Percentiles rank a stretch among this genome's conserved stretches.
phyloP scores from a whole-genome alignment of 2,888 invertebrate genomes.

The Lasioglossum pauxillum region DNA sequence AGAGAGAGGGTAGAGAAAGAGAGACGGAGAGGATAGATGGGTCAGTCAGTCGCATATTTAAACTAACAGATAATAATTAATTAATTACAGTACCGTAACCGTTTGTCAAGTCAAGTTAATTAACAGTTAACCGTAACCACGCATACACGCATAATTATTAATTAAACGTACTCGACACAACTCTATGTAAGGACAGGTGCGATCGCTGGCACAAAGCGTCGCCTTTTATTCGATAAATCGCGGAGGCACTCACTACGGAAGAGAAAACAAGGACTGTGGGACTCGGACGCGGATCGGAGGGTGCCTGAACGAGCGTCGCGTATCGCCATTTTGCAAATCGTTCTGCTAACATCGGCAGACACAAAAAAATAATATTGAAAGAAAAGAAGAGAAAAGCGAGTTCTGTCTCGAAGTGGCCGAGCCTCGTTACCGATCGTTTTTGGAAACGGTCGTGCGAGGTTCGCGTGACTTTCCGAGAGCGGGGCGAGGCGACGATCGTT shows the following conservation, averaged over 20 bases:
- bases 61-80: conserved; percentile 82
- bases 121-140: conserved; percentile 75
- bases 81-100: conserved; percentile 80
- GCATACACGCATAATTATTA: conserved; percentile 77
- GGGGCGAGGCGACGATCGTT: conserved; percentile 63
- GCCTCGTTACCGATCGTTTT: neutral
- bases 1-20: conserved; percentile 46
- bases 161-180: conserved; percentile 77
- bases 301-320: conserved; percentile 72
- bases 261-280: conserved; percentile 74
- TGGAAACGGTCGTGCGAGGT: neutral
- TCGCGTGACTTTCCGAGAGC: conserved; percentile 29
- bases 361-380: neutral
- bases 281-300: conserved; percentile 83
- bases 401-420: neutral
- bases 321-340: conserved; percentile 7
- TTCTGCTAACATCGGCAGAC: neutral
- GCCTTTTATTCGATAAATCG: conserved; percentile 78
- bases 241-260: conserved; percentile 84
- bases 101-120: conserved; percentile 79
- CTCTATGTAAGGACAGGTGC: conserved; percentile 67
- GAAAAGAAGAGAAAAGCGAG: neutral
- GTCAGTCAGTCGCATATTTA: conserved; percentile 80
- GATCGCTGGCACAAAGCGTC: conserved; percentile 66
- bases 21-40: conserved; percentile 54